phyloP scores from a whole-genome alignment of 2,797 vertebrate genomes.

The Sebastes hubbsi region DNA sequence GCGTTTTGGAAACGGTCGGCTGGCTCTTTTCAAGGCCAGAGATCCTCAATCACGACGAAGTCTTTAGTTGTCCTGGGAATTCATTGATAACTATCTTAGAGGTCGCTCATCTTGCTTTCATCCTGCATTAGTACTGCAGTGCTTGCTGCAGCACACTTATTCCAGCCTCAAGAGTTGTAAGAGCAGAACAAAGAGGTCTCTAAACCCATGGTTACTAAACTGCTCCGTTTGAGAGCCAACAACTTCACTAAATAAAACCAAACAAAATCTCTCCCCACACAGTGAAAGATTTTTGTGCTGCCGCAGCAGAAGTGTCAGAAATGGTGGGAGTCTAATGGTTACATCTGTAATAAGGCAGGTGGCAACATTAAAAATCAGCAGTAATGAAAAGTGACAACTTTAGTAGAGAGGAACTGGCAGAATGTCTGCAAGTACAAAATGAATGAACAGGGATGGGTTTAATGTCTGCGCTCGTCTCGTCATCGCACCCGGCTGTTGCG shows the following conservation, averaged over 20 bases:
- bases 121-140: constrained; percentile 71
- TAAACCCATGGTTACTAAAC: constrained; percentile 18
- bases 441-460: constrained; percentile 40
- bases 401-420: constrained; percentile 44
- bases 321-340: constrained; percentile 19
- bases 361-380: constrained; percentile 47
- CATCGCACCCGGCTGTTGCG: constrained; percentile 7
- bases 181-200: constrained; percentile 29
- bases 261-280: not conserved
- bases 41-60: constrained; percentile 43
- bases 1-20: constrained; percentile 29
- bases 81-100: constrained; percentile 61
- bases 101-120: constrained; percentile 66
- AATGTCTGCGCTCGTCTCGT: constrained; percentile 24
- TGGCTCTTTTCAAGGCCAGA: constrained; percentile 31
- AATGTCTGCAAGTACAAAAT: constrained; percentile 37
- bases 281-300: constrained; percentile 21
- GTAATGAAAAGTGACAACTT: constrained; percentile 67
- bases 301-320: constrained; percentile 28
- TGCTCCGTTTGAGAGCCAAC: not conserved
- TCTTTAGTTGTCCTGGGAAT: constrained; percentile 52
- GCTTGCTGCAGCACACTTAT: constrained; percentile 51
- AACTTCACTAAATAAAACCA: not conserved
- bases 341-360: constrained; percentile 51
- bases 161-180: constrained; percentile 3